Conservation (phyloP, 2,113 vertebrate genomes). For the Gambusia affinis region DNA sequence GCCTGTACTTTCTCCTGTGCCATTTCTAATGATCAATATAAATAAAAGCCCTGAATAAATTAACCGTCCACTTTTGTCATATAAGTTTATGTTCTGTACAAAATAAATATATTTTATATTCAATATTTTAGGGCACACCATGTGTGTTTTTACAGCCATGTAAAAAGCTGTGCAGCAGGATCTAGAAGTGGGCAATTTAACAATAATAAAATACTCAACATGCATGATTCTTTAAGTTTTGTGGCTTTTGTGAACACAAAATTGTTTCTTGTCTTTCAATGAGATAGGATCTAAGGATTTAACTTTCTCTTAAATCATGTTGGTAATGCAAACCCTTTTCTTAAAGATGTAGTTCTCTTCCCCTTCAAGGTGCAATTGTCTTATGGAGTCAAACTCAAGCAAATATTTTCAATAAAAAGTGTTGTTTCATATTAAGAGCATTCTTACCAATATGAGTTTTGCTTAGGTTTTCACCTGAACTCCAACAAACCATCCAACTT, state of each 20-base stretch:
- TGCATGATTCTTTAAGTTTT: neutral
- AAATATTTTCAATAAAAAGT: neutral
- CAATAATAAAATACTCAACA: neutral
- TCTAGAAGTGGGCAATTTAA: neutral
- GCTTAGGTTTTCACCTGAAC: neutral
- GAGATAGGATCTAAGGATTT: no score
- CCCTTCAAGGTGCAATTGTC: neutral
- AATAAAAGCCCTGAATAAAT: neutral
- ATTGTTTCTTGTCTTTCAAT: neutral
- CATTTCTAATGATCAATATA: neutral
- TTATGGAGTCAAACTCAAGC: constrained; percentile 5
- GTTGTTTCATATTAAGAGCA: neutral
- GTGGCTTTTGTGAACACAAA: neutral
- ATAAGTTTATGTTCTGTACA: neutral
- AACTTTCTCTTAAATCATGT: fast-evolving
- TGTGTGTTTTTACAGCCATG: neutral
- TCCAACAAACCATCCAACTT: neutral
- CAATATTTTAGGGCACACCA: neutral
- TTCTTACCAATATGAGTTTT: neutral
- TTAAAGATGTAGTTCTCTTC: neutral
- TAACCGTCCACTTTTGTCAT: neutral
- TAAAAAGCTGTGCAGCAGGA: neutral
- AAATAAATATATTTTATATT: neutral
- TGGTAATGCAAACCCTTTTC: neutral
- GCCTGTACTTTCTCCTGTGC: neutral